Base-by-base conservation (phyloP, 2,113 vertebrate species). In the Pithys albifrons region DNA sequence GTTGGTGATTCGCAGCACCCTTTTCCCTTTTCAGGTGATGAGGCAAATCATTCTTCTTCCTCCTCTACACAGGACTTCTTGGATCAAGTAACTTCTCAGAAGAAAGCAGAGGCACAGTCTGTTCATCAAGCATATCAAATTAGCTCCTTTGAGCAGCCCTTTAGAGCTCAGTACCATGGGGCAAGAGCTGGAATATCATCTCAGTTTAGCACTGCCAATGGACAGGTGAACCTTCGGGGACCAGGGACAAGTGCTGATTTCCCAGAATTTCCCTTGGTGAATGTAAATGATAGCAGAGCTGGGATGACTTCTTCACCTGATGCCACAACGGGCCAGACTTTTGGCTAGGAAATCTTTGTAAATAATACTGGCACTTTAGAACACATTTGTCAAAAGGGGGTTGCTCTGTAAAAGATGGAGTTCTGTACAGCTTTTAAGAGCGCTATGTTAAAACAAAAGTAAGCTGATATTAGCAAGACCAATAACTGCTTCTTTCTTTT, bases 11-110 rank as follows among this genome's bases (percentile, higher is more conserved):
- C 99, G 48, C 99, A 99, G 97, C 99, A 99, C 98, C 98, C 99
- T 12, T 99, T 99, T 98, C 99, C 99, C 61, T 99, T 99, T 98
- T 99, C 99, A 97, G 99, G 99, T 86, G 99, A 99, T 57, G 99
- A 99, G 94, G 98, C 99, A 93, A 98, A 99, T 95, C 99, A 99
- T 90, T 97, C 97, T 64, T 99, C 99, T 15, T 99, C 99, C 95
- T 99, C 99, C 31, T 98, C 99, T 19, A 98, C 99, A 24, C 99
- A 99, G 96, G 99, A 99, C 98, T 99, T 99, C 93, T 97, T 99
- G 97, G 99, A 99, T 97, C 99, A 99, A 98, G 99, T 99, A 94
- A 98, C 99, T 37, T 98, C 99, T 96, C 98, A 99, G 93, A 99
- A 99, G 98, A 99, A 99, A 98, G 98, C 98, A 58, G 99, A 99